Base-by-base conservation (phyloP, 2,888 invertebrate genomes). In the Chaitophorus viminalis region DNA sequence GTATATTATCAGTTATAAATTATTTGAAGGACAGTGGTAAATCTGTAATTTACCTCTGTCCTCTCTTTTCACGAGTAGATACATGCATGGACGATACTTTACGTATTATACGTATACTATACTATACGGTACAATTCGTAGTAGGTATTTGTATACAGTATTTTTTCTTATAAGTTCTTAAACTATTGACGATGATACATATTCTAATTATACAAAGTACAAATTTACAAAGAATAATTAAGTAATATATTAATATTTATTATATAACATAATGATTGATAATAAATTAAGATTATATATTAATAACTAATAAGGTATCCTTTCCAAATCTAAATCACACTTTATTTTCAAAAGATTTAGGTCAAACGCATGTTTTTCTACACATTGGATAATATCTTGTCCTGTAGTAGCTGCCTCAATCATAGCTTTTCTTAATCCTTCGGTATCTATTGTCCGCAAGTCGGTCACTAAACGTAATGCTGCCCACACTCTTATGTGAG, bases 401-500 rank as follows among this genome's bases (percentile, higher is more conserved):
- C 94, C 93, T 0, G 93, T 92, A 84, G 92, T 92, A 0, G 94
- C 93, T 0, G 94, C 92, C 77, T 92, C 92, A 0, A 93, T 93
- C 54, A 96, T 91, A 0, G 95, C 95, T 33, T 92, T 92, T 83
- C 94, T 94, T 0, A 96, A 93, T 0, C 94, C 93, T 0, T 92
- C 91, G 1, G 94, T 93, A 78, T 94, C 93, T 0, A 95, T 92
- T 0, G 95, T 95, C 83, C 93, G 93, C 81, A 96, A 91, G 54
- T 94, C 92, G 0, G 92, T 92, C 3, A 95, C 94, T 88, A 94
- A 91, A 0, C 95, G 95, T 14, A 96, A 91, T 0, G 95, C 94
- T 0, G 94, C 94, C 91, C 94, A 95, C 0, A 95, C 93, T 75
- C 95, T 93, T 82, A 96, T 94, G 90, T 95, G 93, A 0, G 94